Conservation (phyloP, 2,888 invertebrate species). For the Xestia ashworthii region DNA sequence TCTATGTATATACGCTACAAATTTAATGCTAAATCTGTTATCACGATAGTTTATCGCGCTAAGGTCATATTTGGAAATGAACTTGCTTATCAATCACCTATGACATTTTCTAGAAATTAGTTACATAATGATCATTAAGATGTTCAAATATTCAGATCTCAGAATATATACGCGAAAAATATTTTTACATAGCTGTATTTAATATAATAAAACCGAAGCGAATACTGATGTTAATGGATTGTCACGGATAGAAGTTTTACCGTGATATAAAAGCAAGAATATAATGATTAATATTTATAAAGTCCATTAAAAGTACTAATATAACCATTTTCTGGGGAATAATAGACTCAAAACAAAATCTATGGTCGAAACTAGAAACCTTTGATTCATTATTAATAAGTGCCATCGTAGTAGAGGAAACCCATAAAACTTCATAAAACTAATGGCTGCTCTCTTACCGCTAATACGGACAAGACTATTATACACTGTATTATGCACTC, state of each 20-base stretch:
- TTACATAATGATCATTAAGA: slow-evolving; percentile 25
- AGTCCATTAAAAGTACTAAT: neutral
- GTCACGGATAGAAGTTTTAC: slow-evolving; percentile 40
- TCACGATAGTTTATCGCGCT: slow-evolving; percentile 33
- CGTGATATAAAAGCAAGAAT: slow-evolving; percentile 33
- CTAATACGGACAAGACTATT: slow-evolving; percentile 1
- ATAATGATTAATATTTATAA: neutral
- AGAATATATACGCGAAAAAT: neutral
- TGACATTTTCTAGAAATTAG: slow-evolving; percentile 46
- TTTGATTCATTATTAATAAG: neutral
- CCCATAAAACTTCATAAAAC: neutral
- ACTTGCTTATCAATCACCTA: slow-evolving; percentile 56
- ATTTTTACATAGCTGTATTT: slow-evolving; percentile 1
- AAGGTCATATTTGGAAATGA: slow-evolving; percentile 37
- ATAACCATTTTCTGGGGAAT: neutral
- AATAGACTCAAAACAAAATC: neutral
- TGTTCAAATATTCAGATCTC: neutral
- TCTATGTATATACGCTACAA: neutral
- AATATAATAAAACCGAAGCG: slow-evolving; percentile 45
- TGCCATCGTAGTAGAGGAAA: neutral
- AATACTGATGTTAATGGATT: slow-evolving; percentile 52
- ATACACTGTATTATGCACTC: neutral
- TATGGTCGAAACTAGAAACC: neutral
- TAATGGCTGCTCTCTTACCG: neutral
- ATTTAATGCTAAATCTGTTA: slow-evolving; percentile 34